phyloP scores from a whole-genome alignment of 2,113 vertebrate species.

The Neotoma lepida region DNA sequence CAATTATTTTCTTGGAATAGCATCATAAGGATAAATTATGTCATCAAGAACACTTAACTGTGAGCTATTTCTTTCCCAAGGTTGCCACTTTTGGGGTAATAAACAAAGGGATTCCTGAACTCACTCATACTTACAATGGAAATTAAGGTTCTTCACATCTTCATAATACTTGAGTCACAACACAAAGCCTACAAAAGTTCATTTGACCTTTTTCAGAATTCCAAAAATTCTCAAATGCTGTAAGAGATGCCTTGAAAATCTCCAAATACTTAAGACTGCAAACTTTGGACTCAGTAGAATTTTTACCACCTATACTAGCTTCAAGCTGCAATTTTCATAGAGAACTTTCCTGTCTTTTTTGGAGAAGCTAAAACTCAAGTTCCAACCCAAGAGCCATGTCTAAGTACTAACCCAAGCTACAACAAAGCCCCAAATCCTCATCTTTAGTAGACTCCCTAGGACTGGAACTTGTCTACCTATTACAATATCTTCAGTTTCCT shows the following conservation, averaged over 20 bases:
- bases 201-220: not conserved
- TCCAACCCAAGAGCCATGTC: not conserved
- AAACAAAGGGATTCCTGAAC: not conserved
- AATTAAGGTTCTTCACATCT: not conserved
- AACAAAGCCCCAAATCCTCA: not conserved
- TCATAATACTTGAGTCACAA: not conserved
- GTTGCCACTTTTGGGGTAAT: not conserved
- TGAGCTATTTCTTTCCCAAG: not conserved
- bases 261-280: not conserved
- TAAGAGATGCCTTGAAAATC: not conserved
- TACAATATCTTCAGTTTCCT: accelerated
- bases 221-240: not conserved
- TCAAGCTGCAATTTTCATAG: not conserved
- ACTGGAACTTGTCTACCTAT: not conserved
- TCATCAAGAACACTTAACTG: not conserved
- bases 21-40: not conserved
- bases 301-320: not conserved
- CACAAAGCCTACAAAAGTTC: not conserved
- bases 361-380: not conserved
- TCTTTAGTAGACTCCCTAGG: accelerated
- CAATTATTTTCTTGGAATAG: constrained; percentile 39
- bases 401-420: not conserved
- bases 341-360: not conserved
- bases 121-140: not conserved
- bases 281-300: not conserved